Base-by-base conservation (phyloP, 2,113 vertebrate species). In the Pseudorasbora parva region DNA sequence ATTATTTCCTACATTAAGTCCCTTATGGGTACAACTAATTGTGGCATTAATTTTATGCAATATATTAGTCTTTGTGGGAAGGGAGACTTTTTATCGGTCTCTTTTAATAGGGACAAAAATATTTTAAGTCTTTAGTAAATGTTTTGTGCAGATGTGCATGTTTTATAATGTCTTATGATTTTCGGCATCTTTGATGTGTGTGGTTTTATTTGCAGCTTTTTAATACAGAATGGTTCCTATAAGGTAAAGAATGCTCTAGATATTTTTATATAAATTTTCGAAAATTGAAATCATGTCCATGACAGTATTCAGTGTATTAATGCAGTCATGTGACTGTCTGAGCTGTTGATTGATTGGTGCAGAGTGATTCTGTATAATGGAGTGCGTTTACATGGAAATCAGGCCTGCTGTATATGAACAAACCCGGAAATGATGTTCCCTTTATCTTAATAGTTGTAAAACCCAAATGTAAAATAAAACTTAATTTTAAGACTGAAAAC, bases 41-140 rank as follows among this genome's bases (percentile, higher is more conserved):
- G 72, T 83, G 82, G 82, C 82, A 83, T 83, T 83, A 83, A 74
- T 64, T 74, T 37, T 83, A 75, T 76, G 56, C 72, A 76, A 83
- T 83, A 83, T 64, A 30, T 60, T 83, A 49, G 33, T 71, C 11
- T 82, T 72, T 45, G 33, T 27, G 37, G 33, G 57, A 41, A 19
- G 19, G n/a, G 72, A 49, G 77, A 66, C 59, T 79, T 66, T 60
- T 49, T 15, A 62, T 75, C 56, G 0, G 69, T 74, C 25, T 83
- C 72, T 82, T 74, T 47, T 64, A 25, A 82, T 25, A 76, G 57
- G 27, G 82, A 83, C 41, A 64, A 25, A 33, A 33, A 64, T 43
- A 17, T 83, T 66, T 75, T 25, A 19, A 30, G 81, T 49, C 82
- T 66, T 45, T 49, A 64, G 41, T 76, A 37, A 59, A 59, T 71